Evolutionary conservation across 2,888 invertebrate species (phyloP), one percentile per base, ranked within the genome.

Genomic region (Platycnemis pennipes): DNA sequence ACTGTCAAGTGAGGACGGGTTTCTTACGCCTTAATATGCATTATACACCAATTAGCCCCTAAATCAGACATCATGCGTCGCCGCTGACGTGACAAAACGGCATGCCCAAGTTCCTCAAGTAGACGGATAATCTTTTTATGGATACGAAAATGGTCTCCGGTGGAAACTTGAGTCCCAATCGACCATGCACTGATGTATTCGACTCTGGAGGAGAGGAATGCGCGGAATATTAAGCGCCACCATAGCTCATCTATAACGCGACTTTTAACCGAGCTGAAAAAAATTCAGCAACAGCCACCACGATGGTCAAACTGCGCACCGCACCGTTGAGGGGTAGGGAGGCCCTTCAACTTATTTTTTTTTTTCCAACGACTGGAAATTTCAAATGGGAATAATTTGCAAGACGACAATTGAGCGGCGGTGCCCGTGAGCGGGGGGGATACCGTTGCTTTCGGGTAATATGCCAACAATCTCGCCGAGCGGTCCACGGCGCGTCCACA

Each of bases 401-500:
- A 91, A 91, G 91, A 91, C 63, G 63, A 91, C 91, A 91, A 91
- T 63, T 91, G 91, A 91, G 63, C 37, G 63, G 45, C 45, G 88
- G 13, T 49, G n/a, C n/a, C n/a, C n/a, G 63, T 26, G 63, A 26
- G 26, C 3, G 5, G 5, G 5, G 63, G 37, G 26, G 44, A n/a
- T 91, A 63, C 91, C 91, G 91, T 91, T 91, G 91, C 91, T 91
- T 63, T 63, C 63, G 44, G 44, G 63, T 63, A 63, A 91, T 63
- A 63, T 63, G 91, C 91, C 91, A 91, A 91, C 91, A 91, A 56
- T 91, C 63, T 63, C 77, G 44, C 77, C 37, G 13, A 31, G 77
- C 77, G 37, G 77, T 77, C 77, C 77, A 77, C 37, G 37, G 77
- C 77, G 4, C 88, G 46, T 44, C 56, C 91, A 44, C 37, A n/a